phyloP scores from a whole-genome alignment of 2,888 invertebrate genomes.

The Drosophila kambysellisi region DNA sequence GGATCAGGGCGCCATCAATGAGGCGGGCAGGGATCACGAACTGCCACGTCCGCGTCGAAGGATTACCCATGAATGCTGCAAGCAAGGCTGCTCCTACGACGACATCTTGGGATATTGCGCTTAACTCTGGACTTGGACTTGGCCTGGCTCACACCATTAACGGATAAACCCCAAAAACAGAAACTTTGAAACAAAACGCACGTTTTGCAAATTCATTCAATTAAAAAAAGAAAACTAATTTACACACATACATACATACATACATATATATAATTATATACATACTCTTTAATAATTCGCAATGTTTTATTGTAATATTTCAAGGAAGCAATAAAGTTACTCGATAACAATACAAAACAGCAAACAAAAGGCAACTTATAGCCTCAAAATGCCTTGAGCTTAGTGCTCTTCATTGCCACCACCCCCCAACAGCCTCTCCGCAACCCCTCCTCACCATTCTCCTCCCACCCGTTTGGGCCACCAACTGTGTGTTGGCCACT shows the following conservation, averaged over 20 bases:
- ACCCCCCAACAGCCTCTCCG: fast-evolving
- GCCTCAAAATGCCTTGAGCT: slow-evolving; percentile 3
- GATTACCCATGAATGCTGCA: slow-evolving; percentile 71
- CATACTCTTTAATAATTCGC: slow-evolving; percentile 63
- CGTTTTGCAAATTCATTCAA: slow-evolving; percentile 64
- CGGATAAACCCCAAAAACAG: slow-evolving; percentile 2
- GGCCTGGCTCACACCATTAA: background rate
- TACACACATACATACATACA: background rate
- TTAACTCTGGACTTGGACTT: slow-evolving; percentile 13
- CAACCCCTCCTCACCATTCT: fast-evolving
- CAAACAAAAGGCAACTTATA: slow-evolving; percentile 47
- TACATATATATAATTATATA: background rate
- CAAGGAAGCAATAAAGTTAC: slow-evolving; percentile 77
- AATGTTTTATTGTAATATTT: slow-evolving; percentile 80
- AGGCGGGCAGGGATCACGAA: slow-evolving; percentile 17
- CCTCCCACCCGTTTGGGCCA: background rate
- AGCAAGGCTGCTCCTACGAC: slow-evolving; percentile 66
- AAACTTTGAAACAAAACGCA: slow-evolving; percentile 18
- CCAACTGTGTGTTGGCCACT: background rate
- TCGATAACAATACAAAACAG: slow-evolving; percentile 62
- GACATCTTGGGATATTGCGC: slow-evolving; percentile 71
- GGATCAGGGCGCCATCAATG: slow-evolving; percentile 19
- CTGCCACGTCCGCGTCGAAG: slow-evolving; percentile 60
- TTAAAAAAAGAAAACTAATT: slow-evolving; percentile 12
- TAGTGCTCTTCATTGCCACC: background rate